Evolutionary conservation across 2,797 vertebrate genomes (phyloP).

Genomic region (Paedocypris micromegethes): DNA sequence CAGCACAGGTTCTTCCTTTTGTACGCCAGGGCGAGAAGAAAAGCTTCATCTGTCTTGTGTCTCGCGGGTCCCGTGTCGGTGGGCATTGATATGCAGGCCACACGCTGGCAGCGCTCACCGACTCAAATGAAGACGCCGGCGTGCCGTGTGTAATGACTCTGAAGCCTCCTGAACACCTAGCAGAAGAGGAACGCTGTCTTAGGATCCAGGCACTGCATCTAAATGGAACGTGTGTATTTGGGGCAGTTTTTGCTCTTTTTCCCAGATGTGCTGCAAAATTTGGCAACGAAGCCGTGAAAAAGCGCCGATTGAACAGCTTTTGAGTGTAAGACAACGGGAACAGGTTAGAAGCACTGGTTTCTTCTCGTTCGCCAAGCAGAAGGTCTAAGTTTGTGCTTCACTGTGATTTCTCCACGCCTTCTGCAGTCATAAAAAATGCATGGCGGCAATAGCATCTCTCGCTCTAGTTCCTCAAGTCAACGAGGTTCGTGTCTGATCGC

Average conservation of each 20-base stretch:
- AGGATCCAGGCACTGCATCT: neutral
- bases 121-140: slow-evolving; percentile 34
- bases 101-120: slow-evolving; percentile 13
- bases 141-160: slow-evolving; percentile 43
- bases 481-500: too few relatives aligned
- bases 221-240: neutral
- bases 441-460: slow-evolving; percentile 16
- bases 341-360: neutral
- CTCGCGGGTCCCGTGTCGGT: slow-evolving; percentile 1
- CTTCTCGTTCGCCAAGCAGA: slow-evolving; percentile 13
- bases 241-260: neutral
- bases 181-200: slow-evolving; percentile 5
- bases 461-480: slow-evolving; percentile 13
- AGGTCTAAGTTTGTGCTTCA: slow-evolving; percentile 31
- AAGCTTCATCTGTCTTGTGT: slow-evolving; percentile 27
- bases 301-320: slow-evolving; percentile 1
- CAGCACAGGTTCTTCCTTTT: slow-evolving; percentile 55
- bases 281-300: neutral
- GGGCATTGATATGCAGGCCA: slow-evolving; percentile 44
- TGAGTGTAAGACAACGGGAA: neutral
- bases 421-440: slow-evolving; percentile 39
- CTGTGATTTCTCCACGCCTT: slow-evolving; percentile 24
- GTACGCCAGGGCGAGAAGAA: slow-evolving; percentile 45
- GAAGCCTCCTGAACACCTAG: slow-evolving; percentile 34
- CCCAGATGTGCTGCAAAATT: slow-evolving; percentile 1